Base-by-base conservation (phyloP, 2,797 vertebrate genomes). In the Myoxocephalus aenaeus region DNA sequence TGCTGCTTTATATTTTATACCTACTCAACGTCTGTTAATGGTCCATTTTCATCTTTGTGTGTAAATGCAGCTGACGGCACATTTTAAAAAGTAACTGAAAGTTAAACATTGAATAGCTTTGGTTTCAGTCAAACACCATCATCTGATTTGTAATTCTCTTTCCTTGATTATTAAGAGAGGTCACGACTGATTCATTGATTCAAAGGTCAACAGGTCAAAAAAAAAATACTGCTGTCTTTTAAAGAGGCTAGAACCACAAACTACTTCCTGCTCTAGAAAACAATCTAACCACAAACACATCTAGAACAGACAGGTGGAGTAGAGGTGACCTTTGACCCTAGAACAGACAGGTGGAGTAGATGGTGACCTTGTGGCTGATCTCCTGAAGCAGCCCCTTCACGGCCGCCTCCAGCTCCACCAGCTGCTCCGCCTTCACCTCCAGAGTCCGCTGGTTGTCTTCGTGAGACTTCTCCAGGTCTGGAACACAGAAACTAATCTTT, bases 271-370 rank as follows among this genome's bases (percentile, higher is more conserved):
- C 29, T 32, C 3, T 32, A 46, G 14, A 14, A 46, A 15, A 15
- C 42, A 14, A 14, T 44, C 3, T 20, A 48, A 48, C 18, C 46
- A 48, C 6, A 48, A 48, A 48, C 18, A 10, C 46, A 44, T 1
- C 25, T 86, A 90, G 94, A 95, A 98, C 29, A 51, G 46, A n/a
- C n/a, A n/a, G n/a, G n/a, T n/a, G n/a, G n/a, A 62, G 40, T 53
- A 32, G 27, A 27, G 2, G 9, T 58, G 66, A 70, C 34, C 42
- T 17, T 54, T 67, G 56, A 65, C 32, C 72, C 75, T 86, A 91
- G 94, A 95, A 98, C n/a, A 97, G 91, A 87, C 98, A 99, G 66
- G 97, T 98, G 92, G 98, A 99, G 18, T 99, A 99, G 72, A 98
- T 83, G 0, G 97, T 96, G 67, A 96, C 98, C 89, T 98, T 98